Base-by-base conservation (phyloP, 2,888 invertebrate genomes). In the Neuroscelio doddi region DNA sequence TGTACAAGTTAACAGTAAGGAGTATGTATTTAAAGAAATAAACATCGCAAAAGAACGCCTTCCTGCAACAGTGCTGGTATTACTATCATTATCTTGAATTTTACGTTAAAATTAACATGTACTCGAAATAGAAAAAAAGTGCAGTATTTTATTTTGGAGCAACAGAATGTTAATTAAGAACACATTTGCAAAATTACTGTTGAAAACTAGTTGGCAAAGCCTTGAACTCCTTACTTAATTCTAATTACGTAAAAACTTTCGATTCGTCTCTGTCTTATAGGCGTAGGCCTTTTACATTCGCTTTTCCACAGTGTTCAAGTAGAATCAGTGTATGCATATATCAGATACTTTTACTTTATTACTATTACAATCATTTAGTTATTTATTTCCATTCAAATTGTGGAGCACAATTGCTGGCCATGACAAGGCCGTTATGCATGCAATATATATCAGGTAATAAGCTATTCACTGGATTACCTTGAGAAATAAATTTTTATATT, bases 221-320 rank as follows among this genome's bases (percentile, higher is more conserved):
- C 64, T 64, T 64, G 64, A 64, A 64, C 64, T 51, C 32, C 56
- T 64, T 64, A 51, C 59, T 64, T 36, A 55, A 64, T 64, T 64
- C 59, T 46, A 24, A 30, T 64, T 64, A 64, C 64, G 64, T 59
- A 55, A 64, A 24, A 14, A 15, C 51, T 56, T 58, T 51, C 51
- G 41, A 51, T 51, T 50, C 53, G 55, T 50, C 57, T 55, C 64
- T 58, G 58, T 64, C 53, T 58, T 53, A 21, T 53, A 49, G 49
- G 41, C 46, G 55, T 34, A 50, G 49, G 41, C 58, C 64, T 64
- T 34, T 64, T 64, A 64, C 64, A 58, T 64, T 58, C 58, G 58
- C 50, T 64, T 64, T 64, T 59, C 58, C 55, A 64, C 58, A 56
- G 49, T 52, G 58, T 46, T 52, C 63, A n/a, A n/a, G n/a, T n/a